A percentile compares a stretch with the other conserved stretches of the same genome.
These are phyloP conservation scores for Xylocopa sonorina DNA, from an alignment of 1,140 invertebrate species.

Conservation along the genomic window DNA sequence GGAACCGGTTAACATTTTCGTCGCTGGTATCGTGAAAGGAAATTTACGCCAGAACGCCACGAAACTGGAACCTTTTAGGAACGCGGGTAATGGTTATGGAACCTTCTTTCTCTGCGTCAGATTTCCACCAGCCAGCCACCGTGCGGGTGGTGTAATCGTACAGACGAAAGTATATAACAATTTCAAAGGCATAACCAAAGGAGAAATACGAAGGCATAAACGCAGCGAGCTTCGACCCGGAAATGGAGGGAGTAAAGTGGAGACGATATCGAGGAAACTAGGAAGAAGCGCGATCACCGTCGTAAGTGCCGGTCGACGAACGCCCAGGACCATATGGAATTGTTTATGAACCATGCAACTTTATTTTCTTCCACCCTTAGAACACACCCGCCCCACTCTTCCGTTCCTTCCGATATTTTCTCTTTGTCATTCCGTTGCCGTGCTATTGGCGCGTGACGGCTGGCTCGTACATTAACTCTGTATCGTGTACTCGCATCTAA, in stretches of 20 bases:
- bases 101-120: slow-evolving; percentile 25
- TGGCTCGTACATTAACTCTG: slow-evolving; percentile 36
- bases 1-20: neutral
- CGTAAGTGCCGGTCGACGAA: slow-evolving; percentile 61
- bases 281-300: slow-evolving; percentile 62
- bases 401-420: slow-evolving; percentile 40
- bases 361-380: slow-evolving; percentile 63
- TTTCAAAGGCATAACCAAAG: slow-evolving; percentile 62
- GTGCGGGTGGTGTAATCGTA: slow-evolving; percentile 59
- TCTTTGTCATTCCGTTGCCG: slow-evolving; percentile 30
- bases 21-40: slow-evolving; percentile 70
- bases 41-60: slow-evolving; percentile 65
- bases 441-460: slow-evolving; percentile 56
- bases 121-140: neutral
- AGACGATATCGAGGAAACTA: slow-evolving; percentile 67
- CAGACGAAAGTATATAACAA: slow-evolving; percentile 64
- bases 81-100: slow-evolving; percentile 74
- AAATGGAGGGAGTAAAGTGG: slow-evolving; percentile 67
- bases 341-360: slow-evolving; percentile 71
- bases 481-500: slow-evolving; percentile 16
- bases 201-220: slow-evolving; percentile 66
- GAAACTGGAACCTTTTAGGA: slow-evolving; percentile 68
- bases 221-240: slow-evolving; percentile 58
- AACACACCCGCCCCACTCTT: neutral
- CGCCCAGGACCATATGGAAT: slow-evolving; percentile 72